Evolutionary conservation across 1,140 invertebrate species (phyloP).

Genomic region (Meloidogyne hapla): DNA sequence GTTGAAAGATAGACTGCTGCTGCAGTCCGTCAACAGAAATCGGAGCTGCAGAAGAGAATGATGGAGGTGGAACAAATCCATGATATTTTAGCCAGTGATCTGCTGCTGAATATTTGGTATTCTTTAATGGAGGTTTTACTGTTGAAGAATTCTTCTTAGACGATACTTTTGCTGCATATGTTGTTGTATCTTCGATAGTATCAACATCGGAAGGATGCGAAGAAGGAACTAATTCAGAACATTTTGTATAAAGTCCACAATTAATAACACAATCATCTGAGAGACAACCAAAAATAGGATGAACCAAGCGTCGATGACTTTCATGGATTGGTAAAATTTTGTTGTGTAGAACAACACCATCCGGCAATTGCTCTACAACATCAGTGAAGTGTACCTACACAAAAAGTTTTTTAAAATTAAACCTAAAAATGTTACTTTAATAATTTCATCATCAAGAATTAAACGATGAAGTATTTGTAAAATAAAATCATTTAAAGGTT

Average conservation of each 20-base stretch:
- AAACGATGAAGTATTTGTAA: slow-evolving; percentile 31
- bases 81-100: slow-evolving; percentile 7
- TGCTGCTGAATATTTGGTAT: background rate
- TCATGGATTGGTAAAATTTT: background rate
- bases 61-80: slow-evolving; percentile 5
- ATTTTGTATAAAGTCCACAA: slow-evolving; percentile 28
- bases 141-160: slow-evolving; percentile 4
- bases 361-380: background rate
- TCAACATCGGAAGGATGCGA: background rate
- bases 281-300: slow-evolving; percentile 43
- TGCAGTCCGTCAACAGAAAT: background rate
- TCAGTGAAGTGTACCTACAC: background rate
- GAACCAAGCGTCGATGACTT: slow-evolving; percentile 30
- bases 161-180: background rate
- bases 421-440: slow-evolving; percentile 24
- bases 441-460: slow-evolving; percentile 38
- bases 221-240: slow-evolving; percentile 35
- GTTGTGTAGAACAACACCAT: background rate
- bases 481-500: slow-evolving; percentile 15
- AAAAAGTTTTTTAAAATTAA: background rate
- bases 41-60: background rate
- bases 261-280: slow-evolving; percentile 37
- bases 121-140: background rate
- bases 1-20: background rate
- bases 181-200: background rate